A percentile compares a stretch with the other conserved stretches of the same genome.
Evolutionary conservation across 2,113 vertebrate species (phyloP).

Genomic region (Mugil cephalus): DNA sequence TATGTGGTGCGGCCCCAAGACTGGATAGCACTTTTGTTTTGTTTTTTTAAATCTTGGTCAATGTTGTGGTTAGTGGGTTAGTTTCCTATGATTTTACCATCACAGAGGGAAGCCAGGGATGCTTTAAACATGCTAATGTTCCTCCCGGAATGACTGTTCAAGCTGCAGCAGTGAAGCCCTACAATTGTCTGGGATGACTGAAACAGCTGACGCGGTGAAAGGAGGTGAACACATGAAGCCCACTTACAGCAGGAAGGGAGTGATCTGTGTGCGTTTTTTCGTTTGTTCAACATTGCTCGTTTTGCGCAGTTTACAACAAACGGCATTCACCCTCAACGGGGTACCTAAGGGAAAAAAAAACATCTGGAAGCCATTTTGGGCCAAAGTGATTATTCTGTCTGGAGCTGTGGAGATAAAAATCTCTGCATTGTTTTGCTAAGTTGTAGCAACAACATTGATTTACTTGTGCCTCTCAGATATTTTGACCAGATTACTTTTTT

Average conservation of each 20-base stretch:
- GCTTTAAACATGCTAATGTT: constrained; percentile 22
- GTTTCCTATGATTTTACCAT: not conserved
- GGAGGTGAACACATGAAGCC: constrained; percentile 32
- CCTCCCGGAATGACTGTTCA: constrained; percentile 5
- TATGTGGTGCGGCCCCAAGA: no score
- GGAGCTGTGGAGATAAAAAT: constrained; percentile 56
- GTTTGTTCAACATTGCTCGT: constrained; percentile 50
- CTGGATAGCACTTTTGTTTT: not conserved
- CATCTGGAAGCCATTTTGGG: constrained; percentile 79
- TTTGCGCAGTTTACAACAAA: constrained; percentile 66
- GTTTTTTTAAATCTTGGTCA: not conserved
- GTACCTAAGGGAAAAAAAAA: constrained; percentile 36
- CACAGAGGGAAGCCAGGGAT: not conserved
- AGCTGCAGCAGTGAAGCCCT: not conserved
- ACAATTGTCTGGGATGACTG: constrained; percentile 17
- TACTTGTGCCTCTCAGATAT: constrained; percentile 25
- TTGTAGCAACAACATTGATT: not conserved
- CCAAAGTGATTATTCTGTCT: constrained; percentile 72
- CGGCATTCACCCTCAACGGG: constrained; percentile 51
- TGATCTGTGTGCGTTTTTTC: constrained; percentile 47
- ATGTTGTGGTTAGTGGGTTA: no score
- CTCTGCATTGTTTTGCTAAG: constrained; percentile 48
- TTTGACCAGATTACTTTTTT: constrained; percentile 9
- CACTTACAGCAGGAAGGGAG: constrained; percentile 51
- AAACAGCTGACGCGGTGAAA: constrained; percentile 58